Conservation (phyloP, 2,113 vertebrate genomes). For the Notarius lentiginosus region DNA sequence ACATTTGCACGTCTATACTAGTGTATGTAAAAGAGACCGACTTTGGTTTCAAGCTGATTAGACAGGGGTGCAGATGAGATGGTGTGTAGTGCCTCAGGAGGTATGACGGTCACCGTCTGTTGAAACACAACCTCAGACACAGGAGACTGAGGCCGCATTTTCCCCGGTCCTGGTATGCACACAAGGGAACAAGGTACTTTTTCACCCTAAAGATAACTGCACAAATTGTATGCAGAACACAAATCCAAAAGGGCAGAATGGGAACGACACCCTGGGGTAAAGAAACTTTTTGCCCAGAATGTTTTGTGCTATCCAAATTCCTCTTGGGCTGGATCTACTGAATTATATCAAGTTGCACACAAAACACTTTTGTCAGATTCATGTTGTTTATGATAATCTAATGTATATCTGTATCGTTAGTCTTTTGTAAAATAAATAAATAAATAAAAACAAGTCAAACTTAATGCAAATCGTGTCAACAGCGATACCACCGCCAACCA, state of each 20-base stretch:
- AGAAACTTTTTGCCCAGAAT: background rate
- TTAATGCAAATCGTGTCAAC: background rate
- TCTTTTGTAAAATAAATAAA: background rate
- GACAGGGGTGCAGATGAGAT: conserved; percentile 58
- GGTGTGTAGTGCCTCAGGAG: conserved; percentile 56
- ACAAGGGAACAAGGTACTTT: background rate
- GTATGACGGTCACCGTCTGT: conserved; percentile 68
- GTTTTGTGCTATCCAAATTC: background rate
- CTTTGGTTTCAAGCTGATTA: conserved; percentile 67
- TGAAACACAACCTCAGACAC: conserved; percentile 70
- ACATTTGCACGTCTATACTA: background rate
- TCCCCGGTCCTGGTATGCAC: conserved; percentile 56
- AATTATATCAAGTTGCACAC: background rate
- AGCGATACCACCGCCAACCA: background rate
- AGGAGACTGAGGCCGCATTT: conserved; percentile 61
- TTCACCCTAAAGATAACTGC: background rate
- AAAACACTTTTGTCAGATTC: background rate
- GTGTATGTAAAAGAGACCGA: conserved; percentile 58
- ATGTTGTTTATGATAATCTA: background rate
- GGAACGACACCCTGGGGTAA: background rate
- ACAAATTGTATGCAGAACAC: background rate
- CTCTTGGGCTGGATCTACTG: too few relatives aligned
- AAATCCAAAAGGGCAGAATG: background rate
- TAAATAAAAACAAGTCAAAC: background rate
- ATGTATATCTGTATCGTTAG: background rate